A percentile compares a stretch with the other conserved stretches of the same genome.
phyloP scores from a whole-genome alignment of 53 echinoderm and acorn worm species.

The Holothuria scabra region DNA sequence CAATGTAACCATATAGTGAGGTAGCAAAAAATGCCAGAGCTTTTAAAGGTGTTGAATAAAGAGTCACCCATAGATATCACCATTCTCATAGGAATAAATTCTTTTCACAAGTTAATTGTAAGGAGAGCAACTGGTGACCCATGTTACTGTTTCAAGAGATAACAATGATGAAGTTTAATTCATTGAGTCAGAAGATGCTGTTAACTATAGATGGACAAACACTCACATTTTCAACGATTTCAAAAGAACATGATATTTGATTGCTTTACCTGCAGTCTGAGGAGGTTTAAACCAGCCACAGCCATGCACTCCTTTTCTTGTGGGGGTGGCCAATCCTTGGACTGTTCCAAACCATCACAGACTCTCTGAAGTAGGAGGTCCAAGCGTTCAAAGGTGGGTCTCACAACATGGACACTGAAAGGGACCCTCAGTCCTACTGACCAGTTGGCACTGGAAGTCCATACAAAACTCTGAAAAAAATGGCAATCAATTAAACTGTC shows the following conservation, averaged over 20 bases:
- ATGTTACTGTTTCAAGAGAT: too few species aligned
- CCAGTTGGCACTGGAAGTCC: constrained; percentile 99
- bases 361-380: constrained; percentile 86
- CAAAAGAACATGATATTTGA: not conserved
- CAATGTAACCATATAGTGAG: too few species aligned
- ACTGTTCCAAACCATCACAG: constrained; percentile 90
- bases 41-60: too few species aligned
- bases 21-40: too few species aligned
- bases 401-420: constrained; percentile 88
- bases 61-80: too few species aligned
- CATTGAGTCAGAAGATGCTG: too few species aligned
- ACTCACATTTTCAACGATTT: too few species aligned
- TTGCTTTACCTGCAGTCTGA: constrained; percentile 80
- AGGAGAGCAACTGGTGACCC: too few species aligned
- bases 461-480: constrained; percentile 79
- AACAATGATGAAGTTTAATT: too few species aligned
- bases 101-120: too few species aligned
- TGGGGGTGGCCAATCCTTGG: constrained; percentile 96
- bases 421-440: constrained; percentile 90
- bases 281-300: constrained; percentile 86
- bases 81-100: too few species aligned
- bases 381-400: constrained; percentile 90
- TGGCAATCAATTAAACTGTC: not conserved
- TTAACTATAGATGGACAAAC: too few species aligned
- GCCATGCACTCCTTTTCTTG: constrained; percentile 99